Evolutionary conservation across 2,797 vertebrate genomes (phyloP), one percentile per base, ranked within the genome.

Genomic region (Sebastes variabilis): DNA sequence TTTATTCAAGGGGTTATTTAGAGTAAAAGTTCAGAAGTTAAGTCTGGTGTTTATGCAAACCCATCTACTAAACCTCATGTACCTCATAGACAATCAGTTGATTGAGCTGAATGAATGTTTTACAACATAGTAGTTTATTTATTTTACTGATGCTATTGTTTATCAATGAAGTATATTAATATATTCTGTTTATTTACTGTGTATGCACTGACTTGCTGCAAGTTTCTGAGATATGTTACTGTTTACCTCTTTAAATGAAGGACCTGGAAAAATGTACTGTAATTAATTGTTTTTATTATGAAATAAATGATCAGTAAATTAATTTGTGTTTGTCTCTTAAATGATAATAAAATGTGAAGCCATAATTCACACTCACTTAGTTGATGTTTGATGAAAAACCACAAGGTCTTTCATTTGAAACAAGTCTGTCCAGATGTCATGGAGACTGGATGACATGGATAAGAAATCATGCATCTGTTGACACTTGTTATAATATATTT

Each of bases 261-360:
- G 74, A 70, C 49, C 11, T 70, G 30, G 27, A n/a, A 84, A 24
- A 68, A 29, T 77, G 60, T 79, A 38, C 24, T 89, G 71, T 84
- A 58, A 62, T 86, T 18, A 38, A 55, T 66, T 64, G 0, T 64
- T 77, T 64, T 42, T 56, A 24, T 25, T 46, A 11, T 75, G 18
- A 77, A 91, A 91, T 91, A 90, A 92, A 92, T 22, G 0, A 69
- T 73, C 2, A 22, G 2, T 12, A 24, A 77, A 82, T 24, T 0
- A 77, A 49, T 13, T 36, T 77, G 58, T 82, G 67, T 25, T 54
- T 1, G 32, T 81, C 11, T 88, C 12, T 84, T n/a, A 59, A 60
- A 65, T 62, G 13, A 7, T 14, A 16, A 9, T 61, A 52, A n/a
- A 55, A 62, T 12, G 12, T 61, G 1, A 80, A 1, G 1, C 11